phyloP scores from a whole-genome alignment of 2,113 vertebrate genomes.

The Candoia aspera region DNA sequence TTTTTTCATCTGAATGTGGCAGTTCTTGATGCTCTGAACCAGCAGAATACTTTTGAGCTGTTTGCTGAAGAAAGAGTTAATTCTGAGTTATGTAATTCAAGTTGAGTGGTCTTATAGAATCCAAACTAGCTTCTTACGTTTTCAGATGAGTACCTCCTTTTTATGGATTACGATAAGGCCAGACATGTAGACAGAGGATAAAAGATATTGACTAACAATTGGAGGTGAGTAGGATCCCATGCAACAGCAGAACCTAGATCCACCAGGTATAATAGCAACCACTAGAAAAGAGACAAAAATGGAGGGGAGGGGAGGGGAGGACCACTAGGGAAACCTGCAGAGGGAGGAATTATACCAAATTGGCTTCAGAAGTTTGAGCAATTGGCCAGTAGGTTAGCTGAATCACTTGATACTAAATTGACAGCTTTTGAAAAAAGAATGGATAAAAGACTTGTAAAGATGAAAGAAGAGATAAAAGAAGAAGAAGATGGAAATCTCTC shows the following conservation, averaged over 20 bases:
- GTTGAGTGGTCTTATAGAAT: neutral
- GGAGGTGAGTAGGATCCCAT: neutral
- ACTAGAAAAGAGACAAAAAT: neutral
- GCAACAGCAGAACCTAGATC: neutral
- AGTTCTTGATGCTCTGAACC: neutral
- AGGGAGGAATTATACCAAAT: neutral
- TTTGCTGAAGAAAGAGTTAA: neutral
- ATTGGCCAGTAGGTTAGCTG: neutral
- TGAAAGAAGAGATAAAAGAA: neutral
- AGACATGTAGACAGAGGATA: neutral
- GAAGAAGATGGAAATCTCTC: neutral
- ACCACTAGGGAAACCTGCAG: neutral
- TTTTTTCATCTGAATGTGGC: neutral
- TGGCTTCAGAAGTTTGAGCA: neutral
- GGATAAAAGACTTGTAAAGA: neutral
- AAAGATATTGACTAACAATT: neutral
- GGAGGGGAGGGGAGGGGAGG: neutral
- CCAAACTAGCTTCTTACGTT: neutral
- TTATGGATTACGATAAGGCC: neutral
- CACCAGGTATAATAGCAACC: neutral
- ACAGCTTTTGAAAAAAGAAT: neutral
- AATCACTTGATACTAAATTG: neutral
- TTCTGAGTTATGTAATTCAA: neutral
- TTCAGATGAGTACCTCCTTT: neutral
- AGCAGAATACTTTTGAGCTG: neutral